These are phyloP conservation scores for Chalcosyrphus nemorum DNA, from an alignment of 2,888 invertebrate genomes.

Conservation along the genomic window DNA sequence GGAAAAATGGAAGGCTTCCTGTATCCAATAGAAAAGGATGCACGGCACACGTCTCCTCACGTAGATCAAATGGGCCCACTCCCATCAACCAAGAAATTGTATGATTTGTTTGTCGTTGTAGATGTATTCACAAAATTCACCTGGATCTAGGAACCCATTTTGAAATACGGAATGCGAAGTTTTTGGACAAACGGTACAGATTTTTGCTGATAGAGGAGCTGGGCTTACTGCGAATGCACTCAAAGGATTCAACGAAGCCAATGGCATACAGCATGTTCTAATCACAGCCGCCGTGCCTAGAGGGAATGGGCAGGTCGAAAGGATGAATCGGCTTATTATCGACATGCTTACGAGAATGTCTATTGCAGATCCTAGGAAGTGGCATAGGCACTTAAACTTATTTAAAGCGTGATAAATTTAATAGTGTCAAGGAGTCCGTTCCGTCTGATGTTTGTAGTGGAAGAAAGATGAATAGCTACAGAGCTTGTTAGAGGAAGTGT, in stretches of 20 bases:
- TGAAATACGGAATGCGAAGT: conserved; percentile 74
- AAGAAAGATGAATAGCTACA: too few species aligned
- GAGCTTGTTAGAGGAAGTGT: too few species aligned
- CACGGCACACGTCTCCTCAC: conserved; percentile 57
- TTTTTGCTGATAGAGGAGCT: conserved; percentile 77
- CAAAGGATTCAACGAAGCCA: conserved; percentile 76
- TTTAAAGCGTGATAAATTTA: too few species aligned
- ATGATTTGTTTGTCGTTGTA: conserved; percentile 75
- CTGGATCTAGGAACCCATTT: conserved; percentile 77
- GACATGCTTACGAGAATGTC: too few species aligned
- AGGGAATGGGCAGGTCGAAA: too few species aligned
- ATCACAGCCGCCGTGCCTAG: conserved; percentile 75
- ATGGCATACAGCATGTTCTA: conserved; percentile 76
- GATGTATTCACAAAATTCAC: conserved; percentile 78
- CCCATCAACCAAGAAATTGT: conserved; percentile 74
- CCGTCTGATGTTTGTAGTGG: too few species aligned
- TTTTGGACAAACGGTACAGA: conserved; percentile 78
- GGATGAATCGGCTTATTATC: too few species aligned
- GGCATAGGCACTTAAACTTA: too few species aligned
- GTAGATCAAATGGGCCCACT: conserved; percentile 78
- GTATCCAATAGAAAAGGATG: too few species aligned
- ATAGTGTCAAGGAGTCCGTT: too few species aligned
- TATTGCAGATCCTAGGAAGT: too few species aligned
- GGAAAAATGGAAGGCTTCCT: too few species aligned
- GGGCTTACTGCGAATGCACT: conserved; percentile 79